phyloP scores from a whole-genome alignment of 2,113 vertebrate species.

The Xenus cinereus region DNA sequence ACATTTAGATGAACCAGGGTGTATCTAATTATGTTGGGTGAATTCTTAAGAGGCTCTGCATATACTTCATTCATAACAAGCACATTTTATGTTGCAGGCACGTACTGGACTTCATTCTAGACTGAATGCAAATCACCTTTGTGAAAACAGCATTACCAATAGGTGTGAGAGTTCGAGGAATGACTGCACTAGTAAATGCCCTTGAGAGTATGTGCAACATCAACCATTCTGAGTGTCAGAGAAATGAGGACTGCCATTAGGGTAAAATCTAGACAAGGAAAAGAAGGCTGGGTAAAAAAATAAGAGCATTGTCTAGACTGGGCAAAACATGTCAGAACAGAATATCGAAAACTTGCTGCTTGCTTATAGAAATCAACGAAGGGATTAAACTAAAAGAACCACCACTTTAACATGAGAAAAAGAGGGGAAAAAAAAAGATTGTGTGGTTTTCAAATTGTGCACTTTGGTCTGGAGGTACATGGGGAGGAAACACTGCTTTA shows the following conservation, averaged over 20 bases:
- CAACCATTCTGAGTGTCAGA: neutral
- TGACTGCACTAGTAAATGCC: neutral
- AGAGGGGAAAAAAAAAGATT: rapidly evolving
- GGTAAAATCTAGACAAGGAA: neutral
- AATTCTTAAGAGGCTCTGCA: constrained; percentile 66
- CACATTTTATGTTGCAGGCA: constrained; percentile 39
- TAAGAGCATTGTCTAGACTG: neutral
- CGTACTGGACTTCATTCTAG: constrained; percentile 24
- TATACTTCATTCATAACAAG: constrained; percentile 57
- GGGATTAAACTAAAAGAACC: neutral
- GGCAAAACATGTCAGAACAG: neutral
- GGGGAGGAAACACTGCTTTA: neutral
- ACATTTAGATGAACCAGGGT: constrained; percentile 67
- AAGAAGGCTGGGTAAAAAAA: neutral
- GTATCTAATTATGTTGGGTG: constrained; percentile 67
- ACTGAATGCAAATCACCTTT: constrained; percentile 36
- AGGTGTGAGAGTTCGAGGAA: constrained; percentile 9
- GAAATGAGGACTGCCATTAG: neutral
- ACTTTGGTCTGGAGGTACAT: neutral
- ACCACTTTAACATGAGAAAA: neutral
- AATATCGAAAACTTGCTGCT: neutral
- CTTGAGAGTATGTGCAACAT: neutral
- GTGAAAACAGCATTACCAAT: constrained; percentile 21
- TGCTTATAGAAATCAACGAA: neutral
- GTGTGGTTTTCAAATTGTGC: neutral